These are phyloP conservation scores for Tylochromis polylepis DNA, from an alignment of 2,113 vertebrate species.

Conservation along the genomic window DNA sequence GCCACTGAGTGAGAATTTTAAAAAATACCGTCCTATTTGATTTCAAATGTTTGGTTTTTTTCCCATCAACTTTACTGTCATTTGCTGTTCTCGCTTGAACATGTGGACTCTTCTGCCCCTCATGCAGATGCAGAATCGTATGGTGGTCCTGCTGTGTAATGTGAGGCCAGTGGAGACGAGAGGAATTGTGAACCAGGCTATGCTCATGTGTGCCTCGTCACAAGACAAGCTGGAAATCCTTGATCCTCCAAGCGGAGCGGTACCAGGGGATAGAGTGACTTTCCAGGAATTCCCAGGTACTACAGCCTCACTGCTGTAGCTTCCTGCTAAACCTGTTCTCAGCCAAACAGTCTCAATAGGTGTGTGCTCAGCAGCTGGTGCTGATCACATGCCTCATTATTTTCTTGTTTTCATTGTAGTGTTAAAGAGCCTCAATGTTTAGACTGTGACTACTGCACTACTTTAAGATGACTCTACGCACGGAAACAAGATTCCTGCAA, in stretches of 20 bases:
- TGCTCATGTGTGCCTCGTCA: constrained; percentile 90
- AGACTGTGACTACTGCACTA: neutral
- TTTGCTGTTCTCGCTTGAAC: neutral
- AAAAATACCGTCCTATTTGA: neutral
- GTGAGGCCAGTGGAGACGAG: constrained; percentile 86
- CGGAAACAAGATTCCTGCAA: neutral
- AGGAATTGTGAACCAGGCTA: constrained; percentile 85
- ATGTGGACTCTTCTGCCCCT: neutral
- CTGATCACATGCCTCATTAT: neutral
- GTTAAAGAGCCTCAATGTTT: neutral
- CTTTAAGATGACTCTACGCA: neutral
- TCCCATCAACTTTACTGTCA: neutral
- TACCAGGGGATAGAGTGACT: constrained; percentile 85
- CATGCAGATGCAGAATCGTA: constrained; percentile 87
- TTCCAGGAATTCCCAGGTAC: constrained; percentile 85
- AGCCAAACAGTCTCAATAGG: neutral
- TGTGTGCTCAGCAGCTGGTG: neutral
- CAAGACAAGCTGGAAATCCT: constrained; percentile 89
- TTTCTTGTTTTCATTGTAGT: neutral
- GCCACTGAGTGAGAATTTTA: neutral
- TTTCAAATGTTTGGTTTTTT: neutral
- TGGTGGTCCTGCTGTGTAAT: constrained; percentile 90
- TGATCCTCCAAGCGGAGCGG: constrained; percentile 80
- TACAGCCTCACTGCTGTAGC: neutral
- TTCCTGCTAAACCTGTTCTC: neutral